phyloP scores from a whole-genome alignment of 2,113 vertebrate genomes.

The Semnornis frantzii region DNA sequence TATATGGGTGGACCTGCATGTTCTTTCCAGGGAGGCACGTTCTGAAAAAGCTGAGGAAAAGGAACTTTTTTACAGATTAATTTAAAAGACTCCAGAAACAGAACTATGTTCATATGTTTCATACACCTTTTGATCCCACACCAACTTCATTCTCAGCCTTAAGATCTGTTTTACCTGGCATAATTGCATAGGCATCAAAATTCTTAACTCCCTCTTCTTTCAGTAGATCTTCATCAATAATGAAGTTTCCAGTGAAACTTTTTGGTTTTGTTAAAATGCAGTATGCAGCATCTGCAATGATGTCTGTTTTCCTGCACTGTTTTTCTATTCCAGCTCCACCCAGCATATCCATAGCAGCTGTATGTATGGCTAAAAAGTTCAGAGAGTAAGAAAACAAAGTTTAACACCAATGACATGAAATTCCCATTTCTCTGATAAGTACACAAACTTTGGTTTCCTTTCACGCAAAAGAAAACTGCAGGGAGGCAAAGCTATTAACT shows the following conservation, averaged over 20 bases:
- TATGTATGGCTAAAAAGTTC: slow-evolving; percentile 86
- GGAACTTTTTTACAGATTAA: not conserved
- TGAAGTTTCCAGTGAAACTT: slow-evolving; percentile 90
- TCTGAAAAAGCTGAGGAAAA: not conserved
- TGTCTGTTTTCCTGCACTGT: slow-evolving; percentile 92
- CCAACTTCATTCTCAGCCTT: not conserved
- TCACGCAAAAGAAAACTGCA: not conserved
- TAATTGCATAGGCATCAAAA: slow-evolving; percentile 90
- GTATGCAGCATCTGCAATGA: slow-evolving; percentile 95
- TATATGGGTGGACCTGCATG: not conserved
- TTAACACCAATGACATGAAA: not conserved
- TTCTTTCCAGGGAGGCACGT: not conserved
- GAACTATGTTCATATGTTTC: not conserved
- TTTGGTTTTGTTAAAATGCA: slow-evolving; percentile 85
- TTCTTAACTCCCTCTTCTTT: slow-evolving; percentile 85
- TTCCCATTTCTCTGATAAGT: not conserved
- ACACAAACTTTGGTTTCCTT: not conserved
- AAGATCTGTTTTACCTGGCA: slow-evolving; percentile 81
- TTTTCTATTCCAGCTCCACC: slow-evolving; percentile 84
- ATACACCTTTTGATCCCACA: not conserved
- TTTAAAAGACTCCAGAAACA: not conserved
- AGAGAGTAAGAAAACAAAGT: not conserved
- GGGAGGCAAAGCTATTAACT: not conserved
- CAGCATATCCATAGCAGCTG: slow-evolving; percentile 94
- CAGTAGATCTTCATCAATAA: slow-evolving; percentile 91